Evolutionary conservation across 2,888 invertebrate genomes (phyloP).

Genomic region (Pseudococcus longispinus): DNA sequence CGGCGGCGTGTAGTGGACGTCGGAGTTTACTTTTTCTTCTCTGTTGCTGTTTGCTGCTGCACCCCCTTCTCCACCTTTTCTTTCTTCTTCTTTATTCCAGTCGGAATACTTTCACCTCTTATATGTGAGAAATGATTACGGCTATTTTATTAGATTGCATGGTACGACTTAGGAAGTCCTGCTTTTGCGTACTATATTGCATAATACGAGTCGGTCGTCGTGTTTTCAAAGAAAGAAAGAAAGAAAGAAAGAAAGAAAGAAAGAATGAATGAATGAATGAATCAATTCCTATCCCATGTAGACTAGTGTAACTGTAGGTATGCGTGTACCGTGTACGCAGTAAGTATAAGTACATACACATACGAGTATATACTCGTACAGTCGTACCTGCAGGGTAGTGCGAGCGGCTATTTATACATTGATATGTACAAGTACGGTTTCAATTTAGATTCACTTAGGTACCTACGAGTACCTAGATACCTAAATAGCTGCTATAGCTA

Average conservation of each 20-base stretch:
- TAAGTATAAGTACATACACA: too few relatives aligned
- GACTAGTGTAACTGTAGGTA: too few relatives aligned
- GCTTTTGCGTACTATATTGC: background rate
- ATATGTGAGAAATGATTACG: constrained; percentile 22
- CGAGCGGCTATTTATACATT: too few relatives aligned
- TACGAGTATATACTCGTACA: too few relatives aligned
- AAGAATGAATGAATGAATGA: too few relatives aligned
- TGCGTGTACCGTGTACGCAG: background rate
- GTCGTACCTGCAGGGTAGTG: too few relatives aligned
- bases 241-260: background rate
- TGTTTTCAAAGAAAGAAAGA: background rate
- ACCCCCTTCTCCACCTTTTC: too few relatives aligned
- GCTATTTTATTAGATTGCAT: constrained; percentile 21
- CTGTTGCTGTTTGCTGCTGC: background rate
- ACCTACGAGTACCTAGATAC: too few relatives aligned
- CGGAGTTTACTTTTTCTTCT: background rate
- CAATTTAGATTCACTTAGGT: too few relatives aligned
- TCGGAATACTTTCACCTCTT: constrained; percentile 32
- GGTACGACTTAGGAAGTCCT: constrained; percentile 26
- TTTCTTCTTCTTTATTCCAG: constrained; percentile 7
- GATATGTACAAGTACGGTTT: too few relatives aligned
- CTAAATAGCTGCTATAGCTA: too few relatives aligned
- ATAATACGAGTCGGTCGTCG: background rate
- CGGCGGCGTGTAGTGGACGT: background rate
- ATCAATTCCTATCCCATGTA: too few relatives aligned